Base-by-base conservation (phyloP, 1,140 invertebrate genomes). In the Rhynchophorus ferrugineus region DNA sequence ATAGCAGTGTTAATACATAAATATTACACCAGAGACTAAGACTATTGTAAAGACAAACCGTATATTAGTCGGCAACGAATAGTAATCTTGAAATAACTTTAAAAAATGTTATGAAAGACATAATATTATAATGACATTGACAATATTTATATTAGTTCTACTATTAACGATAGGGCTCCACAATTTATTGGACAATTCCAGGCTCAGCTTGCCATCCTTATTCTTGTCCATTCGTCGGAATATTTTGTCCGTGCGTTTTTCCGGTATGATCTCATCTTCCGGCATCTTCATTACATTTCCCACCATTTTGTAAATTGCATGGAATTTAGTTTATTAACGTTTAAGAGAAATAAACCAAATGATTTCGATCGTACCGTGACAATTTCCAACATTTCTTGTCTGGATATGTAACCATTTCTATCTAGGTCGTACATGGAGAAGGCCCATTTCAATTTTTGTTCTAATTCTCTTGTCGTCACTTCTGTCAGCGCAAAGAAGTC, bases 301-400 rank as follows among this genome's bases (percentile, higher is more conserved):
- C 13, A 98, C 93, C 95, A 98, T 98, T 78, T 97, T 97, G 76
- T 98, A 97, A 62, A 98, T 98, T 52, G 94, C 94, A 94, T 98
- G 72, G 14, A n/a, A n/a, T n/a, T n/a, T n/a, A n/a, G n/a, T n/a
- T n/a, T n/a, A n/a, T n/a, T n/a, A n/a, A n/a, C n/a, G n/a, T n/a
- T n/a, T n/a, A n/a, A n/a, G n/a, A n/a, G n/a, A n/a, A n/a, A n/a
- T n/a, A n/a, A n/a, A n/a, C n/a, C n/a, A n/a, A n/a, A n/a, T n/a
- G n/a, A n/a, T n/a, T n/a, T n/a, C n/a, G n/a, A n/a, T n/a, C 84
- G 81, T 73, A 95, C 91, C 62, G 91, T 92, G 53, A 95, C 91
- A 67, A 95, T 95, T 80, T 95, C 91, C 36, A 95, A 77, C 92
- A 95, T 95, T 76, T 95, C 91, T 68, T 94, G 89, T 55, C 91